Evolutionary conservation across 2,113 vertebrate species (phyloP).

Genomic region (Aviceda subcristata): DNA sequence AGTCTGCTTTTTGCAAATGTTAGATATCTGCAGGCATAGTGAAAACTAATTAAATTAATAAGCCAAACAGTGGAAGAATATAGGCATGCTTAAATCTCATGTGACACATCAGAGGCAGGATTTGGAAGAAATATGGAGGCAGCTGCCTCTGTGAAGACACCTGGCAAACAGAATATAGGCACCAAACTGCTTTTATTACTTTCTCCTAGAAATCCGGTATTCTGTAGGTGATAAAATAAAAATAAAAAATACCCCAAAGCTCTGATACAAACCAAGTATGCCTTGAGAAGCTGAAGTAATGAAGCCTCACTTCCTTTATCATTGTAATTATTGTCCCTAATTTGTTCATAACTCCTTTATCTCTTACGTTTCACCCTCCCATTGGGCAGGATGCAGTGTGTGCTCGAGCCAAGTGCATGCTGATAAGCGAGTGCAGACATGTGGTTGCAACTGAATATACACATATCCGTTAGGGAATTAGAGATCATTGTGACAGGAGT

Average conservation of each 20-base stretch:
- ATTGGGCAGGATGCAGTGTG: background rate
- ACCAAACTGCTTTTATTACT: background rate
- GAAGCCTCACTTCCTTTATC: background rate
- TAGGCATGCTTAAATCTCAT: background rate
- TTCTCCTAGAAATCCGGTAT: background rate
- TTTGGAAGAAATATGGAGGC: background rate
- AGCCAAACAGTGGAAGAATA: background rate
- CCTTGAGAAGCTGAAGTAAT: background rate
- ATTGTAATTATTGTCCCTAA: background rate
- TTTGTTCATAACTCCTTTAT: background rate
- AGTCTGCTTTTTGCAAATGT: background rate
- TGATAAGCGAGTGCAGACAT: background rate
- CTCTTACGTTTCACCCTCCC: background rate
- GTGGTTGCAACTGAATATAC: background rate
- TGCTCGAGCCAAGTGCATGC: background rate
- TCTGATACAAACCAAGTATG: background rate
- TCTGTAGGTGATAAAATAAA: background rate
- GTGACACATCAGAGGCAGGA: background rate
- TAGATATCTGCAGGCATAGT: background rate
- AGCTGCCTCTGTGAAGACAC: background rate
- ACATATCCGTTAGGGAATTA: background rate
- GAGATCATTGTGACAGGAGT: background rate
- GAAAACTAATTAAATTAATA: background rate
- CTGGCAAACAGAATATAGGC: background rate
- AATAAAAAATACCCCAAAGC: background rate